Evolutionary conservation across 2,888 invertebrate genomes (phyloP), one percentile per base, ranked within the genome.

Genomic region (Phalangium opilio): DNA sequence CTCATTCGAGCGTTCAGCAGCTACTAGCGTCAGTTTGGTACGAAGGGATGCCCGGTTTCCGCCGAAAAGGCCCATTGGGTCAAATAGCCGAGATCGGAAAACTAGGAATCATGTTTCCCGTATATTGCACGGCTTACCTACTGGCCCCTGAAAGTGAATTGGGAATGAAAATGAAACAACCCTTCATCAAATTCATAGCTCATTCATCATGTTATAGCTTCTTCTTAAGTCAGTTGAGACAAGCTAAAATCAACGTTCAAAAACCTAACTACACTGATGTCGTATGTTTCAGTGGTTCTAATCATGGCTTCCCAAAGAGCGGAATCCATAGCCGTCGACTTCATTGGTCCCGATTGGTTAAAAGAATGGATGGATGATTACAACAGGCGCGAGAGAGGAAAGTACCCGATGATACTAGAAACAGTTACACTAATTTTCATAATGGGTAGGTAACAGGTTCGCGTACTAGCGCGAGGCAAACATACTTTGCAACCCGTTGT

Each of bases 1-100:
- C 91, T 21, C 93, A 93, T 68, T 86, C 91, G 1, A 91, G 90
- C 71, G 93, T 93, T 57, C 93, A 93, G 67, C 93, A 93, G 68
- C 73, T 93, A 51, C 71, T 93, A 58, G 90, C 90, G 33, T 84
- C 89, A 51, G 84, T 72, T 27, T 71, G 71, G 71, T 70, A 70
- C 56, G 69, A 70, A 50, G 71, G 71, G 12, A 60, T 70, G 41
- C 70, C 70, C 1, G 69, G 69, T 8, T 70, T 71, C 58, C 59
- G 71, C 21, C 61, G 70, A 36, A 59, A 64, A 44, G 65, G 66
- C 50, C 62, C 67, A 40, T 55, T 68, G 18, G 62, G 65, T 54
- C 68, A 70, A 58, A 62, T 66, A 14, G 51, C 65, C 15, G 61
- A 68, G 41, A 66, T 66, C 14, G 51, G 65, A 4, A 57, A 62